phyloP scores from a whole-genome alignment of 2,888 invertebrate species.

The Lomographa bimaculata region DNA sequence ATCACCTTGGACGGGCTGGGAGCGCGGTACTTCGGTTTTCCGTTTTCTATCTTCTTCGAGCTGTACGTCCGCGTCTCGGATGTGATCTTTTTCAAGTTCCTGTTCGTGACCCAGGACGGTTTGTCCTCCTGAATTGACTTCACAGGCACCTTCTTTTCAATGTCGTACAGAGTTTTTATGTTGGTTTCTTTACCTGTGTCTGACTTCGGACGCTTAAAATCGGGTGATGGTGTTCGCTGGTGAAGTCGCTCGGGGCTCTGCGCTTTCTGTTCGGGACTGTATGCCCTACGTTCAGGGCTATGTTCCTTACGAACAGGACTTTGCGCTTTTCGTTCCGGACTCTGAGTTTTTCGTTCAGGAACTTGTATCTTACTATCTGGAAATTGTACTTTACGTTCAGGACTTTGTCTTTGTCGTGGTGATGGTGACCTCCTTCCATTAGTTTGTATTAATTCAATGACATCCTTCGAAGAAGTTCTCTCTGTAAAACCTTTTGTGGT shows the following conservation, averaged over 20 bases:
- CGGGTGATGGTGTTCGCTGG: constrained; percentile 61
- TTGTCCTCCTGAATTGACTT: constrained; percentile 77
- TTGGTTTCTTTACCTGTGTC: constrained; percentile 57
- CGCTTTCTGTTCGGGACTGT: constrained; percentile 34
- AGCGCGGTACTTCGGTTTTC: constrained; percentile 67
- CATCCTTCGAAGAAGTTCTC: constrained; percentile 59
- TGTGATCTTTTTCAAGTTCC: constrained; percentile 82
- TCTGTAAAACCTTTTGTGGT: constrained; percentile 50
- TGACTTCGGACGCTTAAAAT: constrained; percentile 51
- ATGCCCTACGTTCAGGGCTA: constrained; percentile 37
- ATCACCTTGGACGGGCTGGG: constrained; percentile 66
- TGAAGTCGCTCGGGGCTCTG: constrained; percentile 43
- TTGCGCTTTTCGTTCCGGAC: constrained; percentile 33
- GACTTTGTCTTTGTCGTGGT: constrained; percentile 45
- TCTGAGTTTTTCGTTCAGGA: constrained; percentile 34
- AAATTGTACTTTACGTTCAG: constrained; percentile 34
- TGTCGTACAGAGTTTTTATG: constrained; percentile 59
- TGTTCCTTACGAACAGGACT: constrained; percentile 37
- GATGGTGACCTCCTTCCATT: constrained; percentile 67
- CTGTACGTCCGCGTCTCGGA: constrained; percentile 66
- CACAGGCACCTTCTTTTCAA: constrained; percentile 54
- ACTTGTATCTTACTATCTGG: constrained; percentile 35
- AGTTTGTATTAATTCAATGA: constrained; percentile 52
- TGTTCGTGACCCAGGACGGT: constrained; percentile 85
- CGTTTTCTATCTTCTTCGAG: constrained; percentile 64